phyloP scores from a whole-genome alignment of 2,888 invertebrate species.

The Theretra japonica region DNA sequence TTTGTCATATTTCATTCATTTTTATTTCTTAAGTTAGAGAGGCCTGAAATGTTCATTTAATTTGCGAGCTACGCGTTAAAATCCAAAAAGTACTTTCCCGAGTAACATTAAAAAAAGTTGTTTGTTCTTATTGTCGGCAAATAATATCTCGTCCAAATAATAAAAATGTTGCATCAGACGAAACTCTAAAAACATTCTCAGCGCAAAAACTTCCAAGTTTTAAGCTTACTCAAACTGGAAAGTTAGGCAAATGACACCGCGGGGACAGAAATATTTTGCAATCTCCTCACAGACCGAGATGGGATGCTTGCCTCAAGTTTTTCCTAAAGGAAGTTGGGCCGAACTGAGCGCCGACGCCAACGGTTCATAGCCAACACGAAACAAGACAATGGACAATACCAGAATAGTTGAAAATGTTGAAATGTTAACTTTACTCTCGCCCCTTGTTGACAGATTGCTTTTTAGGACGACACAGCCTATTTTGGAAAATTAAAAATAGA shows the following conservation, averaged over 20 bases:
- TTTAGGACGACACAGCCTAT: slow-evolving; percentile 25
- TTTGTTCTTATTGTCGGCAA: slow-evolving; percentile 51
- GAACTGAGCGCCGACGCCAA: slow-evolving; percentile 56
- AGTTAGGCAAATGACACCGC: slow-evolving; percentile 79
- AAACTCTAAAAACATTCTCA: slow-evolving; percentile 57
- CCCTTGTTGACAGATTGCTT: slow-evolving; percentile 51
- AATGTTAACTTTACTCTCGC: slow-evolving; percentile 61
- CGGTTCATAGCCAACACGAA: slow-evolving; percentile 53
- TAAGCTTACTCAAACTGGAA: slow-evolving; percentile 77
- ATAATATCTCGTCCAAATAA: slow-evolving; percentile 55
- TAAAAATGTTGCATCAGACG: slow-evolving; percentile 60
- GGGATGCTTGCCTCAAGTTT: slow-evolving; percentile 68
- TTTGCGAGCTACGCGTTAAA: not conserved
- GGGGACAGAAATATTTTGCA: slow-evolving; percentile 76
- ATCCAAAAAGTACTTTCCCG: not conserved
- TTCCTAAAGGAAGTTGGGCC: slow-evolving; percentile 64
- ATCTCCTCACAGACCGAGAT: slow-evolving; percentile 69
- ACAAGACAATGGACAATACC: slow-evolving; percentile 64
- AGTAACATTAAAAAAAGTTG: slow-evolving; percentile 44
- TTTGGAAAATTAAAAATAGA: slow-evolving; percentile 21
- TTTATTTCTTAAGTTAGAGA: slow-evolving; percentile 6
- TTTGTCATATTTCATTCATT: not conserved
- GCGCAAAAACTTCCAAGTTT: slow-evolving; percentile 68
- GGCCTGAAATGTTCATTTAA: not conserved
- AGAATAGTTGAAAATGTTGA: slow-evolving; percentile 54